These are phyloP conservation scores for Caerostris darwini DNA, from an alignment of 1,140 invertebrate species.

Conservation along the genomic window DNA sequence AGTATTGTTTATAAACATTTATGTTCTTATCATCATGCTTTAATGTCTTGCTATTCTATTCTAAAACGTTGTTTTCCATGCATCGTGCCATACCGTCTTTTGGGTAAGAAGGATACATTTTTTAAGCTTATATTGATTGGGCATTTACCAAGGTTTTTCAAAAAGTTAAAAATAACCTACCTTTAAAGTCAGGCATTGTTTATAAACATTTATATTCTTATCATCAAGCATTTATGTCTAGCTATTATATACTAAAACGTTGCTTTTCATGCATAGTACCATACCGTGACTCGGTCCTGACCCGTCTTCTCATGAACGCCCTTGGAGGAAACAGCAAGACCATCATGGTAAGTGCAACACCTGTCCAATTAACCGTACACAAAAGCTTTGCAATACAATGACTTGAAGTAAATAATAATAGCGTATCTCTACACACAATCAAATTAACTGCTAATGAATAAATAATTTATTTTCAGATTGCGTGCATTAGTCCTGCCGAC, in stretches of 20 bases:
- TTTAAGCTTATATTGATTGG: too few relatives aligned
- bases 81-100: too few relatives aligned
- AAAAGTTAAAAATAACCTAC: too few relatives aligned
- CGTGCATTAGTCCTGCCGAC: conserved; percentile 86
- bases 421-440: background rate
- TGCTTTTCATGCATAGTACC: conserved; percentile 82
- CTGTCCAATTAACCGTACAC: background rate
- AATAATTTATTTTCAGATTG: conserved; percentile 83
- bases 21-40: too few relatives aligned
- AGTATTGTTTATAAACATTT: too few relatives aligned
- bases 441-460: background rate
- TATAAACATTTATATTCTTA: background rate
- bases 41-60: too few relatives aligned
- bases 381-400: background rate
- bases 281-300: conserved; percentile 86
- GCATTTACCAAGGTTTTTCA: too few relatives aligned
- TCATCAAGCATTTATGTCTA: background rate
- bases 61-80: too few relatives aligned
- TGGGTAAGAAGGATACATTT: too few relatives aligned
- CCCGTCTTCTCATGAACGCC: conserved; percentile 86
- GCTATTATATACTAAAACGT: background rate
- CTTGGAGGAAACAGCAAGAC: conserved; percentile 87
- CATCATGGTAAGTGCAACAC: conserved; percentile 83
- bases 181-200: background rate
- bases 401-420: background rate